Evolutionary conservation across 2,797 vertebrate genomes (phyloP).

Genomic region (Cheirogaleus major): DNA sequence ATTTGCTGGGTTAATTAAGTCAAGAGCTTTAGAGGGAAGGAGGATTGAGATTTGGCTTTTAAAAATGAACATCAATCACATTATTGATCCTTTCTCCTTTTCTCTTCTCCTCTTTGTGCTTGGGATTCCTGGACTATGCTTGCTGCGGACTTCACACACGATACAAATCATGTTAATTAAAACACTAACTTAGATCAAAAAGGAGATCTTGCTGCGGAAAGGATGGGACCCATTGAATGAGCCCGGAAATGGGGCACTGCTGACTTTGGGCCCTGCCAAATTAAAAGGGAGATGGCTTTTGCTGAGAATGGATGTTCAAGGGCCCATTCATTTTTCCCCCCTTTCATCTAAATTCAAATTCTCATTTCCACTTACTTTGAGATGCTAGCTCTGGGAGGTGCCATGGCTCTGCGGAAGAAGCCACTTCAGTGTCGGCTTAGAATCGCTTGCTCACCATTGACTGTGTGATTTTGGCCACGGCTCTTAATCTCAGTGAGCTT

Average conservation of each 20-base stretch:
- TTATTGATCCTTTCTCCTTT: slow-evolving; percentile 34
- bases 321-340: background rate
- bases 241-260: background rate
- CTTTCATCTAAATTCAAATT: background rate
- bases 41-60: slow-evolving; percentile 46
- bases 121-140: background rate
- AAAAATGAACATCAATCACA: slow-evolving; percentile 47
- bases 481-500: background rate
- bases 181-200: background rate
- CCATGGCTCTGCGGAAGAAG: background rate
- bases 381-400: background rate
- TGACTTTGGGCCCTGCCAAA: background rate
- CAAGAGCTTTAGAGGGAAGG: slow-evolving; percentile 10
- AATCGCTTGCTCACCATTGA: background rate
- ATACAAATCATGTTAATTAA: slow-evolving; percentile 34
- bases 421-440: background rate
- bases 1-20: background rate
- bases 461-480: background rate
- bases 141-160: background rate
- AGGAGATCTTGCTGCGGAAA: background rate
- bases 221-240: background rate
- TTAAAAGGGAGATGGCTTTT: background rate
- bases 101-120: background rate
- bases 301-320: background rate
- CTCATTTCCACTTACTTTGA: background rate